Percentiles rank a stretch among this genome's conserved stretches.
These are phyloP conservation scores for Camponotus vicinus DNA, from an alignment of 1,140 invertebrate species.

Conservation along the genomic window DNA sequence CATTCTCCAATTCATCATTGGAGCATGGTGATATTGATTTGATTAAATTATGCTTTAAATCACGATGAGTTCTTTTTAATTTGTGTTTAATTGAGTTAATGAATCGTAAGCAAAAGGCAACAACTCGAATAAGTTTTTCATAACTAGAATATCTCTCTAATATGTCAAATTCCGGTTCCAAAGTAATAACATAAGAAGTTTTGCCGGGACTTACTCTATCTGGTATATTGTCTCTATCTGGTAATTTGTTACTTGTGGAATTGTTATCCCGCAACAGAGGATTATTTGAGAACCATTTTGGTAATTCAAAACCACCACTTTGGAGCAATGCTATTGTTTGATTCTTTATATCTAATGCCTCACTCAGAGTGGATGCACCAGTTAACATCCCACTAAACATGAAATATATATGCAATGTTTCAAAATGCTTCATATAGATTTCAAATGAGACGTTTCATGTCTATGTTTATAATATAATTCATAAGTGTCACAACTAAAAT, in stretches of 20 bases:
- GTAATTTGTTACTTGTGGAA: neutral
- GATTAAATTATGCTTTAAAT: neutral
- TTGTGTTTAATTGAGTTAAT: neutral
- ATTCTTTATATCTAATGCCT: neutral
- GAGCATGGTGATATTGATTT: neutral
- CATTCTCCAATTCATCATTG: neutral
- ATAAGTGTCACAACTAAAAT: no score
- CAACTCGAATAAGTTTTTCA: neutral
- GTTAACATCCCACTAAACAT: no score
- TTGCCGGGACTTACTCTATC: no score
- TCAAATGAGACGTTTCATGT: no score
- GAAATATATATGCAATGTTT: no score
- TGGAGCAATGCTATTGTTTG: neutral
- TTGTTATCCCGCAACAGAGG: neutral
- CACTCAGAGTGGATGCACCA: neutral
- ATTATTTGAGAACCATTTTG: neutral
- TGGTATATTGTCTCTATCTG: no score
- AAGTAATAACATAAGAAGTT: no score
- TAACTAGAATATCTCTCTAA: neutral
- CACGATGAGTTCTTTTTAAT: neutral
- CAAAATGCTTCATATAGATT: no score
- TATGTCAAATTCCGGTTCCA: neutral
- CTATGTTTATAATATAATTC: no score
- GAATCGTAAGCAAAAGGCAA: neutral
- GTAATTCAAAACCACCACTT: neutral